Evolutionary conservation across 1,140 invertebrate genomes (phyloP), one percentile per base, ranked within the genome.

Genomic region (Thalassaphorura encarpata): DNA sequence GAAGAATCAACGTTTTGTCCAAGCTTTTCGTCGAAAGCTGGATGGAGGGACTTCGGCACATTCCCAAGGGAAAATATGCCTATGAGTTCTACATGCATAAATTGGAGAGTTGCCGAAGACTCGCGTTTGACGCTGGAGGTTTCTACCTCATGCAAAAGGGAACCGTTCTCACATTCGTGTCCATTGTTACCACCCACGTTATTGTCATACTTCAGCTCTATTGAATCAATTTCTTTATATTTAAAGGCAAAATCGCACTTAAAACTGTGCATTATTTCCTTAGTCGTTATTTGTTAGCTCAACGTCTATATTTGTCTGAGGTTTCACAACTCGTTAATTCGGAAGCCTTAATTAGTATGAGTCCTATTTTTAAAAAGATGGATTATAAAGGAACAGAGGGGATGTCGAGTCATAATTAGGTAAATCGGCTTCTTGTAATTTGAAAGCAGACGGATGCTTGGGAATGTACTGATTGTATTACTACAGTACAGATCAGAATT

Each of bases 11-110:
- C 2, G 63, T 62, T 23, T 60, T 62, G 54, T 65, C 63, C 15
- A 60, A 65, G 46, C 62, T 65, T 1, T 65, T 65, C 63, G 62
- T 65, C 43, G 62, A 65, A 52, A 56, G 52, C 15, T 65, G 63
- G 63, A 52, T 65, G 2, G 63, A 65, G 41, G 63, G 62, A 56
- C 62, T 65, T 19, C 63, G 60, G 6, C 62, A 65, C 40, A 45
- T 65, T 13, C 58, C 62, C 23, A 26, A 60, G 6, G 63, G 63
- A 2, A 60, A 60, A 24, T 62, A 65, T 26, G 60, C 63, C 11
- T 65, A 65, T 41, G 63, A 65, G 28, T 62, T 60, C 0, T 60
- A 60, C 6, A 60, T 62, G 27, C 60, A 62, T 18, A 65, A 65
- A 36, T 48, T 65, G 0, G 60, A 65, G 52, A 60, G 60, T 2